phyloP scores from a whole-genome alignment of 2,888 invertebrate genomes.

The Pharmacophagus antenor region DNA sequence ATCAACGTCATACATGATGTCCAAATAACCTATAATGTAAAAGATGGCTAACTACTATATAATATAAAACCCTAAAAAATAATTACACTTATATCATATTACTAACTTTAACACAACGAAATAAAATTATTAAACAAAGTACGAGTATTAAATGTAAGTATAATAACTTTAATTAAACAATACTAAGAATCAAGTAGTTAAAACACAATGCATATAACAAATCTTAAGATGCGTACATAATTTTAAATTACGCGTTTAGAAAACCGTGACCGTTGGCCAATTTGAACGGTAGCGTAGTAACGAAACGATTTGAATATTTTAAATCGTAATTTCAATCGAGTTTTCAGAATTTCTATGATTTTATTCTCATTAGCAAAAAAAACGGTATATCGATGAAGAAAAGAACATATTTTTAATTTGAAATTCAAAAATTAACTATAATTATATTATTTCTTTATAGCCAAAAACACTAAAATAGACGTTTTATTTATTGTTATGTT shows the following conservation, averaged over 20 bases:
- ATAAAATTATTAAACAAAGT: not conserved
- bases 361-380: not conserved
- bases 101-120: not conserved
- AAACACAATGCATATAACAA: slow-evolving; percentile 7
- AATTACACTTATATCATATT: no score
- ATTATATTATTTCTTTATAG: no score
- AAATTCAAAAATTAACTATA: no score
- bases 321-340: not conserved
- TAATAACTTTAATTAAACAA: slow-evolving; percentile 10
- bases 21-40: no score
- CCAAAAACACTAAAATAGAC: no score
- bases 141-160: not conserved
- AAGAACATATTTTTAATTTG: no score
- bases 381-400: not conserved
- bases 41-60: no score
- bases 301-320: slow-evolving; percentile 22
- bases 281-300: slow-evolving; percentile 23
- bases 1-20: no score
- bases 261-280: slow-evolving; percentile 16
- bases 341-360: not conserved
- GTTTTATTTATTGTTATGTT: no score
- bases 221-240: slow-evolving; percentile 18
- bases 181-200: slow-evolving; percentile 2
- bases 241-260: slow-evolving; percentile 22
- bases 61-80: no score